phyloP scores from a whole-genome alignment of 2,113 vertebrate genomes.

The Xenotilapia caudafasciata region DNA sequence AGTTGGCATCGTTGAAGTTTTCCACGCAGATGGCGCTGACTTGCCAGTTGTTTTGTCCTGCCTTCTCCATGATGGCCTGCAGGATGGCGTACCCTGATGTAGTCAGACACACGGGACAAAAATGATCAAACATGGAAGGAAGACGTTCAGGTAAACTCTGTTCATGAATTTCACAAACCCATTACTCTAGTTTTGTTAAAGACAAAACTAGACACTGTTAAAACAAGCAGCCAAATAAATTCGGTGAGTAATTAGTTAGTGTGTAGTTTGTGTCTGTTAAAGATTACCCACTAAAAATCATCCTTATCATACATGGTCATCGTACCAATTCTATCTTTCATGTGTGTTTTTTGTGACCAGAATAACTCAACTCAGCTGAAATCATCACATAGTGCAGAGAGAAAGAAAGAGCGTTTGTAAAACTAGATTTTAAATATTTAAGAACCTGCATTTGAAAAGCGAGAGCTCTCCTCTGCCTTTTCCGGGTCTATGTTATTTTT shows the following conservation, averaged over 20 bases:
- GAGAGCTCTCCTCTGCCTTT: background rate
- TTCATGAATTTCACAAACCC: background rate
- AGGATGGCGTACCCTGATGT: slow-evolving; percentile 90
- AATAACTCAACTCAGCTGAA: background rate
- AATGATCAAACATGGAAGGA: background rate
- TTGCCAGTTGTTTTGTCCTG: slow-evolving; percentile 97
- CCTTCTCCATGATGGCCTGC: slow-evolving; percentile 99
- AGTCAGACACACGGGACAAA: background rate
- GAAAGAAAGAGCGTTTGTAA: background rate
- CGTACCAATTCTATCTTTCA: background rate
- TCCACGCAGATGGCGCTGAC: slow-evolving; percentile 98
- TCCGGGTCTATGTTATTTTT: background rate
- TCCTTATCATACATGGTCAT: background rate
- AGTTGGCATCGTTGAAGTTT: slow-evolving; percentile 96
- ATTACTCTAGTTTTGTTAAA: background rate
- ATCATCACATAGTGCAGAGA: background rate
- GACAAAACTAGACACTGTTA: background rate
- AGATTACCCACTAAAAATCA: background rate
- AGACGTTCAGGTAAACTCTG: background rate
- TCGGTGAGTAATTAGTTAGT: background rate
- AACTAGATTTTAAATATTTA: background rate
- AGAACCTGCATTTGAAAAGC: background rate
- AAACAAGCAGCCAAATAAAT: background rate
- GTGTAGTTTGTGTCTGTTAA: background rate
- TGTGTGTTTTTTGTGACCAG: background rate